A percentile compares a stretch with the other conserved stretches of the same genome.
Evolutionary conservation across 2,888 invertebrate species (phyloP).

Genomic region (Metellina segmentata): DNA sequence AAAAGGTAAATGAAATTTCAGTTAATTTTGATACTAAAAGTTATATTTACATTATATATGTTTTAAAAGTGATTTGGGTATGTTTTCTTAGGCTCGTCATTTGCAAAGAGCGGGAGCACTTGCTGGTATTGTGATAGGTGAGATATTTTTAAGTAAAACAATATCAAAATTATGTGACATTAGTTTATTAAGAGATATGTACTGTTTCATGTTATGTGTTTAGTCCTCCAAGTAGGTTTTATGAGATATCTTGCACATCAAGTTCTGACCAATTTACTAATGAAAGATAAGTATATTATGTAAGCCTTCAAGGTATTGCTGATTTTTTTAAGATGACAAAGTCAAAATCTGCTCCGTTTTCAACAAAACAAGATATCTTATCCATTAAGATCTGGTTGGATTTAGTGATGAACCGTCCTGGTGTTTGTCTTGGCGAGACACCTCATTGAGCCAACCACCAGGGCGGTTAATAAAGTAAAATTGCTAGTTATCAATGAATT

Average conservation of each 20-base stretch:
- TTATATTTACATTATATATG: background rate
- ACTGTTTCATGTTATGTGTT: background rate
- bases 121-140: slow-evolving; percentile 88
- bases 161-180: background rate
- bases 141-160: slow-evolving; percentile 56
- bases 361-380: no score
- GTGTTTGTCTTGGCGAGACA: no score
- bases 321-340: no score
- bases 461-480: no score
- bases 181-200: background rate
- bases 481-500: no score
- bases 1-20: slow-evolving; percentile 85
- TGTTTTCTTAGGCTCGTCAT: slow-evolving; percentile 85
- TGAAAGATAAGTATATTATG: no score
- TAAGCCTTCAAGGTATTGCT: no score
- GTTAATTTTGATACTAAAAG: background rate
- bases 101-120: slow-evolving; percentile 91
- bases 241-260: no score
- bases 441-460: no score
- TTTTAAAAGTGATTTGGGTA: background rate
- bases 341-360: no score
- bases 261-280: no score
- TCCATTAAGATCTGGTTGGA: background rate
- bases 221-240: background rate
- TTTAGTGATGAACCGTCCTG: background rate